A percentile compares a stretch with the other conserved stretches of the same genome.
Evolutionary conservation across 2,113 vertebrate species (phyloP).

Genomic region (Aviceda subcristata): DNA sequence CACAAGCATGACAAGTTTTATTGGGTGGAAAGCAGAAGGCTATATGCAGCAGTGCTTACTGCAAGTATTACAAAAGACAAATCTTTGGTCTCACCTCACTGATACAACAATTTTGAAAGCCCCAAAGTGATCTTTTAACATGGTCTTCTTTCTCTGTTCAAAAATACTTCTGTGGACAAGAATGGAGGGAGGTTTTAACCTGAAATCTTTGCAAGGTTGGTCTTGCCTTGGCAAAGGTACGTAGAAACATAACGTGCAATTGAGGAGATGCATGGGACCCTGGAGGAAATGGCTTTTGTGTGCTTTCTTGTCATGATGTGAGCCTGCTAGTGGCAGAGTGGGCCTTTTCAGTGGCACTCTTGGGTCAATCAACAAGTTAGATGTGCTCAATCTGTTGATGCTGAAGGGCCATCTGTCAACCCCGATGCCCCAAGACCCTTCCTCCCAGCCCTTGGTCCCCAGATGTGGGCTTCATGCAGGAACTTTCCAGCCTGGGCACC

Average conservation of each 20-base stretch:
- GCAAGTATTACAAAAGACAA: background rate
- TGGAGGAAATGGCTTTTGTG: background rate
- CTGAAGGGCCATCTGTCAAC: background rate
- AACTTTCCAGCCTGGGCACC: background rate
- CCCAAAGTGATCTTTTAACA: background rate
- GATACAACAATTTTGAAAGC: background rate
- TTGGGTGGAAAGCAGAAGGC: background rate
- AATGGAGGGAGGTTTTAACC: background rate
- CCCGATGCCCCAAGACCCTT: rapidly evolving
- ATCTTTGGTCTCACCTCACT: background rate
- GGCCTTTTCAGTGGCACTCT: background rate
- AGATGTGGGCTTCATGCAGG: background rate
- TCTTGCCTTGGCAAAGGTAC: background rate
- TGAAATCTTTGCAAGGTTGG: background rate
- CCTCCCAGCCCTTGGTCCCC: background rate
- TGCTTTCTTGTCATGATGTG: background rate
- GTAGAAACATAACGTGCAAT: rapidly evolving
- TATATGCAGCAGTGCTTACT: background rate
- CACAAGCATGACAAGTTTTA: background rate
- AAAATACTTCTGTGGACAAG: background rate
- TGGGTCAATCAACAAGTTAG: background rate
- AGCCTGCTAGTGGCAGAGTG: background rate
- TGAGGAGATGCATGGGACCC: rapidly evolving
- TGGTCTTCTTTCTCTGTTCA: background rate
- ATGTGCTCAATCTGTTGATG: background rate